Base-by-base conservation (phyloP, 2,888 invertebrate species). In the Cynaeus angustus region DNA sequence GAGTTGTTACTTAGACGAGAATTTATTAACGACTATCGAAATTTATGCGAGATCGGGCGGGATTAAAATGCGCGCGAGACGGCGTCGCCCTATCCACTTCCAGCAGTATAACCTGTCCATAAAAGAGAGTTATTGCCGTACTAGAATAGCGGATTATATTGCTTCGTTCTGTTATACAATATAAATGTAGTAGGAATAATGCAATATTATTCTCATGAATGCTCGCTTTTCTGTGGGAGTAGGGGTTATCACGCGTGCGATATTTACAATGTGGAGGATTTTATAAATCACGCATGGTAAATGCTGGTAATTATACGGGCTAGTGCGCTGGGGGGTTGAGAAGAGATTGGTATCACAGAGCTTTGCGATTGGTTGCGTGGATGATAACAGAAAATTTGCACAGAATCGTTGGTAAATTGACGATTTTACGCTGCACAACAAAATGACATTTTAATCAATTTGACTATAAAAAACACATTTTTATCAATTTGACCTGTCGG, bases 1-100 rank as follows among this genome's bases (percentile, higher is more conserved):
- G 78, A 78, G 78, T 77, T 77, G 76, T 75, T 74, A 72, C 70
- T 71, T 68, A 74, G 73, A 68, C 66, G 71, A 64, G 74, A 77
- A 78, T 77, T 77, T 78, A 78, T 78, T 77, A 74, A 73, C 70
- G 68, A 72, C 68, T 70, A 71, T 75, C 66, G 72, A 65, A 64
- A 78, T 78, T 78, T 77, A 77, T 75, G 72, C 67, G 69, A 66
- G 71, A 68, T 68, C 62, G 70, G 59, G 53, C 62, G 71, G 73
- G 71, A 77, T 76, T 77, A 76, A 77, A 77, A 76, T 75, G 72
- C 77, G 72, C 71, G 66, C 67, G 71, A 68, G 73, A 68, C 71
- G 71, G 65, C 55, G 58, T 71, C 58, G 65, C 67, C 64, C 67
- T 74, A 72, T 75, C 74, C 70, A 72, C 72, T 73, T 67, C 66